Evolutionary conservation across 2,113 vertebrate species (phyloP).

Genomic region (Tor tambroides): DNA sequence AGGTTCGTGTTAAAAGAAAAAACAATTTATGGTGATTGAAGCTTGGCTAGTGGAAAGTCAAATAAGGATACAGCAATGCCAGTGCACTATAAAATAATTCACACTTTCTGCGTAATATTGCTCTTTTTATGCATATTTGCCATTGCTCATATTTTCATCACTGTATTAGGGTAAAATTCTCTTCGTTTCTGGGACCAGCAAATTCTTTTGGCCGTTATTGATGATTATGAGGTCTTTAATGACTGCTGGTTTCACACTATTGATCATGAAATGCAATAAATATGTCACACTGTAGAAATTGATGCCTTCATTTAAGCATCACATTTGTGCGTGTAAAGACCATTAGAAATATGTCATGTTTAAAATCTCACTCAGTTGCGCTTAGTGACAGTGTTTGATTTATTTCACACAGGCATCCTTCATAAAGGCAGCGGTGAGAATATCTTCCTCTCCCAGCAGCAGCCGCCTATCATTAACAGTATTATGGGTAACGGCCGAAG

Average conservation of each 20-base stretch:
- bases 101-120: background rate
- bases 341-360: slow-evolving; percentile 28
- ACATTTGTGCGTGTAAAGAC: slow-evolving; percentile 30
- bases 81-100: background rate
- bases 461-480: slow-evolving; percentile 87
- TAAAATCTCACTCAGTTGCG: slow-evolving; percentile 33
- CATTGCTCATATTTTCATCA: slow-evolving; percentile 4
- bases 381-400: slow-evolving; percentile 27
- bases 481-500: slow-evolving; percentile 89
- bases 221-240: slow-evolving; percentile 48
- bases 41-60: background rate
- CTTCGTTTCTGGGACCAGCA: background rate
- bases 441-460: slow-evolving; percentile 85
- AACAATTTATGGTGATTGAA: background rate
- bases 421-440: slow-evolving; percentile 92
- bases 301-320: slow-evolving; percentile 30
- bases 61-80: slow-evolving; percentile 1
- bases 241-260: slow-evolving; percentile 41
- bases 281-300: slow-evolving; percentile 25
- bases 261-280: slow-evolving; percentile 43
- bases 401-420: slow-evolving; percentile 78
- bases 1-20: background rate
- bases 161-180: background rate
- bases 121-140: slow-evolving; percentile 1
- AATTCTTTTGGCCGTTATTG: slow-evolving; percentile 24